phyloP scores from a whole-genome alignment of 1,140 invertebrate species.

The Caenorhabditis brenneri region DNA sequence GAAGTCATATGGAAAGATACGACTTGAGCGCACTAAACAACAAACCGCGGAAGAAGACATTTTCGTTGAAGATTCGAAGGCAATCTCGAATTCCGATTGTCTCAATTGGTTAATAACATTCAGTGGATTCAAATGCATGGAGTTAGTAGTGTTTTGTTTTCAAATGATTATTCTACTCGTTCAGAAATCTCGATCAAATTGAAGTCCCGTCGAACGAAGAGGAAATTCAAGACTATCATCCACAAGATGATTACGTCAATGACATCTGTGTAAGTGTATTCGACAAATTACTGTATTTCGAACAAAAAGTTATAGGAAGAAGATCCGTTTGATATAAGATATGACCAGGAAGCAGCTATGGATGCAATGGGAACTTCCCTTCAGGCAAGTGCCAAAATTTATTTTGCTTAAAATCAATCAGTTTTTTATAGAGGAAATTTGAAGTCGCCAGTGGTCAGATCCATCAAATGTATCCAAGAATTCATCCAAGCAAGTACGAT shows the following conservation, averaged over 20 bases:
- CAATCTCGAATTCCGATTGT: neutral
- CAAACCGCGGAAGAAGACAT: neutral
- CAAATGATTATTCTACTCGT: neutral
- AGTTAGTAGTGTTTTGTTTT: neutral
- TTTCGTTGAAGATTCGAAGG: neutral
- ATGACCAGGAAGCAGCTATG: no score
- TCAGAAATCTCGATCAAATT: neutral
- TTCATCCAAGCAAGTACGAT: neutral
- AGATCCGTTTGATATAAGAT: no score
- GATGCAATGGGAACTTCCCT: no score
- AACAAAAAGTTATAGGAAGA: no score
- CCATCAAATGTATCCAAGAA: neutral
- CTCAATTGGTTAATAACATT: neutral
- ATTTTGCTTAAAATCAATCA: neutral
- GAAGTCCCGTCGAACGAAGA: neutral
- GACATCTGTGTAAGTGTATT: neutral
- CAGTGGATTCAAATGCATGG: conserved; percentile 32
- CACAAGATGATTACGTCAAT: neutral
- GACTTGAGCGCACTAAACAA: neutral
- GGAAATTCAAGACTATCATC: neutral
- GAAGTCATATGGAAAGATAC: conserved; percentile 24
- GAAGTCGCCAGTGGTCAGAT: neutral
- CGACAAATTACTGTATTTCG: neutral
- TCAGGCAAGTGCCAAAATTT: no score
- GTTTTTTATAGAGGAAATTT: conserved; percentile 6